Evolutionary conservation across 2,888 invertebrate species (phyloP).

Genomic region (Hetaerina titia): DNA sequence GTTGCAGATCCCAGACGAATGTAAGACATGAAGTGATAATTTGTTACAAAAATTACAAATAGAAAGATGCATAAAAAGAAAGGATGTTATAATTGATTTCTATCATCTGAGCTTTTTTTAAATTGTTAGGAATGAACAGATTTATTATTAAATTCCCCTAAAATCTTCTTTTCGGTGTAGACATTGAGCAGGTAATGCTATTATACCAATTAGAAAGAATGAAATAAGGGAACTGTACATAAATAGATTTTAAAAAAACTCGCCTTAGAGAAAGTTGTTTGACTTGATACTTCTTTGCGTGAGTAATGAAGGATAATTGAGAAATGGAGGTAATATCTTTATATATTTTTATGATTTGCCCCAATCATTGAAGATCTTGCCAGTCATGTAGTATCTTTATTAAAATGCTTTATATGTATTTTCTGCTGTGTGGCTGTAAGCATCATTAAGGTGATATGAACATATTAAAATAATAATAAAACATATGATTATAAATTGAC

Average conservation of each 20-base stretch:
- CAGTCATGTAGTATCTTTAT: constrained; percentile 59
- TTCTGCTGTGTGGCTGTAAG: constrained; percentile 60
- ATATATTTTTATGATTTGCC: constrained; percentile 59
- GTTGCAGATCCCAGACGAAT: not conserved
- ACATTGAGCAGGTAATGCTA: not conserved
- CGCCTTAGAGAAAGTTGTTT: constrained; percentile 24
- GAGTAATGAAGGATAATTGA: constrained; percentile 25
- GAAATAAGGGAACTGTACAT: constrained; percentile 18
- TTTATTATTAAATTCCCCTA: not conserved
- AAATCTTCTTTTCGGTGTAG: constrained; percentile 20
- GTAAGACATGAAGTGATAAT: constrained; percentile 46
- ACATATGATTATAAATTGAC: constrained; percentile 35
- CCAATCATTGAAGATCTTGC: constrained; percentile 58
- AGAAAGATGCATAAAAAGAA: not conserved
- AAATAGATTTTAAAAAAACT: not conserved
- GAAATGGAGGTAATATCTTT: constrained; percentile 53
- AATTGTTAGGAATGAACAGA: not conserved
- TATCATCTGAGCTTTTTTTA: not conserved
- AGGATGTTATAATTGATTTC: not conserved
- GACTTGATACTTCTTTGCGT: constrained; percentile 35
- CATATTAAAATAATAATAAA: constrained; percentile 57
- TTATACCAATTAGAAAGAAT: constrained; percentile 16
- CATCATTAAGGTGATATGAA: constrained; percentile 57
- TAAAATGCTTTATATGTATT: constrained; percentile 62
- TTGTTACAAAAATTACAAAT: constrained; percentile 10